Conservation (phyloP, 2,113 vertebrate genomes). For the Pungitius pungitius region DNA sequence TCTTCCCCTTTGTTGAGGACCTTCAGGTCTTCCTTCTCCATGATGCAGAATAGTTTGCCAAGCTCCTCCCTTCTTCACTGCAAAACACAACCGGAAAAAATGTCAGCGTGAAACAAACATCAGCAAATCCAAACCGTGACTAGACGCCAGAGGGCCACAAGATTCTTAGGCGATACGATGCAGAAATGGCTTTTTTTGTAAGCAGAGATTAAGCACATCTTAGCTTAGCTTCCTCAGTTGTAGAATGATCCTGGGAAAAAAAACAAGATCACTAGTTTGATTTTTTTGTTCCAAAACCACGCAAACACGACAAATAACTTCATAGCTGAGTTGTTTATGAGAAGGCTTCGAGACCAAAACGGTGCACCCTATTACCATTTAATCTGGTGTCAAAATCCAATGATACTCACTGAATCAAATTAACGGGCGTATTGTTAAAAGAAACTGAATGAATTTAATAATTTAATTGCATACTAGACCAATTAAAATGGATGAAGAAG, state of each 20-base stretch:
- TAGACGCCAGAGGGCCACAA: constrained; percentile 1
- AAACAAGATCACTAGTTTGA: not conserved
- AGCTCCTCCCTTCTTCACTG: constrained; percentile 70
- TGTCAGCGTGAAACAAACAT: not conserved
- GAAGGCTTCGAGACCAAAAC: not conserved
- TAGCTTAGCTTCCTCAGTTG: not conserved
- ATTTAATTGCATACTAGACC: not conserved
- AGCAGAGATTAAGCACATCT: not conserved
- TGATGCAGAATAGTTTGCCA: constrained; percentile 77
- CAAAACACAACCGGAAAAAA: constrained; percentile 42
- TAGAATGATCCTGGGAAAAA: not conserved
- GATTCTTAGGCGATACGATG: constrained; percentile 1
- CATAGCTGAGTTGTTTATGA: not conserved
- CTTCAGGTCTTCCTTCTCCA: constrained; percentile 93
- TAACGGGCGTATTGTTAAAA: not conserved
- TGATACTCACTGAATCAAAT: not conserved
- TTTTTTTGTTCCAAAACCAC: constrained; percentile 1
- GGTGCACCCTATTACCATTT: constrained; percentile 8
- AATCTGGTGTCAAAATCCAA: not conserved
- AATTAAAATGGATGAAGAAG: too few species aligned
- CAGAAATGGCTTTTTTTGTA: not conserved
- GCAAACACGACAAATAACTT: not conserved
- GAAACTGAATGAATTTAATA: not conserved
- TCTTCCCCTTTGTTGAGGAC: constrained; percentile 91
- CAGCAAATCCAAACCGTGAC: not conserved